Conservation (phyloP, 2,113 vertebrate genomes). For the Arothron firmamentum region DNA sequence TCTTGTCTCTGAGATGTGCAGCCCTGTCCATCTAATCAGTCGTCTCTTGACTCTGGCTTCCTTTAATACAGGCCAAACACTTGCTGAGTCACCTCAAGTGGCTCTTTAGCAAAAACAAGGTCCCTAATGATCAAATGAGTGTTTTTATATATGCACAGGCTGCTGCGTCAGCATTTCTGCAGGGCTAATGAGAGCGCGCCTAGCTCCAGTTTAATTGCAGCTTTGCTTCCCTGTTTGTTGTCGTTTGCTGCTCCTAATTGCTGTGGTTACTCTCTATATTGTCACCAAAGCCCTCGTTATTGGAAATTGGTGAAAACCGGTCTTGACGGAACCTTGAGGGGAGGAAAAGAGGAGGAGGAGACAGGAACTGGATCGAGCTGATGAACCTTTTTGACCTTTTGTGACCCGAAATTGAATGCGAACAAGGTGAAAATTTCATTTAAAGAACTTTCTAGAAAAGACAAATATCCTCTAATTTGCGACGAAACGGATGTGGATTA, state of each 20-base stretch:
- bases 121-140: slow-evolving; percentile 33
- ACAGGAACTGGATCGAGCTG: slow-evolving; percentile 28
- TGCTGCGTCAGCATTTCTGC: neutral
- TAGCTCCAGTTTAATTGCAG: slow-evolving; percentile 37
- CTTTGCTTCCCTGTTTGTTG: slow-evolving; percentile 35
- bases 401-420: too few species aligned
- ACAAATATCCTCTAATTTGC: too few species aligned
- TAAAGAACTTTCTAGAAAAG: too few species aligned
- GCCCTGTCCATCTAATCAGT: slow-evolving; percentile 46
- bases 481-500: too few species aligned
- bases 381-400: neutral
- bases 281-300: slow-evolving; percentile 37
- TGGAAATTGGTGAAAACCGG: slow-evolving; percentile 52
- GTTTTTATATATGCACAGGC: neutral
- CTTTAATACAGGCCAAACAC: slow-evolving; percentile 36
- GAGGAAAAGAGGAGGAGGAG: slow-evolving; percentile 3
- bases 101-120: slow-evolving; percentile 28
- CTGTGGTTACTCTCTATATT: slow-evolving; percentile 51
- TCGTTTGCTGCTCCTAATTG: slow-evolving; percentile 61
- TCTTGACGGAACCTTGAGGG: slow-evolving; percentile 25
- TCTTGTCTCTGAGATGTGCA: slow-evolving; percentile 30
- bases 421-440: too few species aligned
- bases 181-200: slow-evolving; percentile 14
- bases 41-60: slow-evolving; percentile 41
- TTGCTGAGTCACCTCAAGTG: slow-evolving; percentile 30